Base-by-base conservation (phyloP, 2,888 invertebrate species). In the Troglohyphantes excavatus region DNA sequence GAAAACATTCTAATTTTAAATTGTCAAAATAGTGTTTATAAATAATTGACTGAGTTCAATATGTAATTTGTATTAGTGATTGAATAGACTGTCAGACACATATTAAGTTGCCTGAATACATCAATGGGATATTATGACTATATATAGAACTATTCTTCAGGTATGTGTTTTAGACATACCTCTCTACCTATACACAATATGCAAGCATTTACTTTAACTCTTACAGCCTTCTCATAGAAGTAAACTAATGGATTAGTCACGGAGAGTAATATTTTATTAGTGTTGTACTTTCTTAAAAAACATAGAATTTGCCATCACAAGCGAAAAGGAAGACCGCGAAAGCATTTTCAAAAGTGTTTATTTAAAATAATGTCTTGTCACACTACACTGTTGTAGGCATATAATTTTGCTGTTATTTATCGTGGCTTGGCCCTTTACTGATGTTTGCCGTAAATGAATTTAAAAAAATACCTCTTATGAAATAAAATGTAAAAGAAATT, bases 361-460 rank as follows among this genome's bases (percentile, higher is more conserved):
- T 21, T 76, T 43, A 70, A 19, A 61, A 27, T 46, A 39, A 53
- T 53, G 43, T 19, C 33, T n/a, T 68, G 61, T 53, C 19, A 21
- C 17, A 73, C 21, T 19, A 9, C 19, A 23, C 13, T 39, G n/a
- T 33, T 13, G 21, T 65, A 27, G 67, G 39, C 26, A 53, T 53
- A 59, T 21, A 59, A 72, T 75, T 73, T 73, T 82, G 68, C 78
- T 87, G 88, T 88, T 82, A 75, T 76, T 79, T 86, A 79, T 86
- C 63, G 61, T 73, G 81, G 88, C 81, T 73, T 87, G 72, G 79
- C 65, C 79, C 72, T 65, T 67, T 87, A 33, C 73, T 88, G 59
- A 61, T 86, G 61, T 86, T 86, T 86, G 61, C 73, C 70, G 65
- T 81, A 81, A 81, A 23, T 85, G 21, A 86, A 85, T 68, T 70